phyloP scores from a whole-genome alignment of 2,797 vertebrate species.

The Gymnothorax javanicus region DNA sequence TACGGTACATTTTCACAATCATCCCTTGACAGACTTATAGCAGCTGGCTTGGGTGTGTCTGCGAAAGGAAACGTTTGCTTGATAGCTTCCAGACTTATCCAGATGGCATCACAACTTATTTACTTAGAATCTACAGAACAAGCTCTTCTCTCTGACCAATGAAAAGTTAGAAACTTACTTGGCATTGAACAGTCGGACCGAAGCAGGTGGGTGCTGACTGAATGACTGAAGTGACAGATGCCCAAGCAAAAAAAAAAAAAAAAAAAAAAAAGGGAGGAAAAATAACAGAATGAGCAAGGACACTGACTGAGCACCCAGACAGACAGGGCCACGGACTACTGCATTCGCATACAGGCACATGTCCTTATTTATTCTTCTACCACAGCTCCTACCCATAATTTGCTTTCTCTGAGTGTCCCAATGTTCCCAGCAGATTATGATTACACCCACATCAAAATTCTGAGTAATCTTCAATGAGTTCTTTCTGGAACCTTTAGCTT shows the following conservation, averaged over 20 bases:
- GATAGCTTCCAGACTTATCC: constrained; percentile 32
- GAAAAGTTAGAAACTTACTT: constrained; percentile 7
- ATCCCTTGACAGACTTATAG: constrained; percentile 70
- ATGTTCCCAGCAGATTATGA: constrained; percentile 69
- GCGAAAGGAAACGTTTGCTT: constrained; percentile 25
- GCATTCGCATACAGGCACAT: constrained; percentile 44
- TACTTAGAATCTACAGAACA: constrained; percentile 49
- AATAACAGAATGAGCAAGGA: background rate
- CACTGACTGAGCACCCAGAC: background rate
- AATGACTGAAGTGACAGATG: constrained; percentile 33
- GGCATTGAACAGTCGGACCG: background rate
- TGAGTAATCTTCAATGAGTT: constrained; percentile 73
- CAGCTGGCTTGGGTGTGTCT: constrained; percentile 72
- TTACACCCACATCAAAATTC: constrained; percentile 76
- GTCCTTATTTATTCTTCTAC: constrained; percentile 59
- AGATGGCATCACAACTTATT: constrained; percentile 49
- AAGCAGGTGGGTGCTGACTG: constrained; percentile 32
- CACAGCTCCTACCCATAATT: constrained; percentile 55
- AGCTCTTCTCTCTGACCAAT: constrained; percentile 19
- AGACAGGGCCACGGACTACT: constrained; percentile 12
- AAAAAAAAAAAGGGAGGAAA: background rate
- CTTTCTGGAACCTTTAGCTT: constrained; percentile 73
- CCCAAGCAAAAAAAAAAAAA: background rate
- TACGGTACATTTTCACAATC: constrained; percentile 59
- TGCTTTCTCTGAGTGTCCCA: constrained; percentile 68